Evolutionary conservation across 2,113 vertebrate genomes (phyloP).

Genomic region (Sarotherodon lohbergeri): DNA sequence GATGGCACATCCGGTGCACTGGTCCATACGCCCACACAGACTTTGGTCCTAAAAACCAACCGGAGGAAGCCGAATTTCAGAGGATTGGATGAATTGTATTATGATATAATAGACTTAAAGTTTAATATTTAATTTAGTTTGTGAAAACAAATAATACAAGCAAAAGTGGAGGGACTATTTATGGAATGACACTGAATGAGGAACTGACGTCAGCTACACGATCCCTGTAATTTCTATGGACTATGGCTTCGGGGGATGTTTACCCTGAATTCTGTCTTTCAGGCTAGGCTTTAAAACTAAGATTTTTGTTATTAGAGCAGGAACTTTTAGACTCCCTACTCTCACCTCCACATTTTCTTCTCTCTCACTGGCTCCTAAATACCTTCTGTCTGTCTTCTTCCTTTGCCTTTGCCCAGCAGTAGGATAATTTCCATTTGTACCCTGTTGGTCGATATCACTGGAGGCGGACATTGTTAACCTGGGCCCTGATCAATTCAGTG

Average conservation of each 20-base stretch:
- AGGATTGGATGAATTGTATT: not conserved
- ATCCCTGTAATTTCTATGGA: not conserved
- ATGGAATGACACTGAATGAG: slow-evolving; percentile 11
- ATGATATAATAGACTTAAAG: not conserved
- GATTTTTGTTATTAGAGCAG: not conserved
- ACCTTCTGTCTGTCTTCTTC: not conserved
- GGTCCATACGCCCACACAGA: slow-evolving; percentile 18
- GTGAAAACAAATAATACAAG: not conserved
- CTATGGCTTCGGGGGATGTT: accelerated
- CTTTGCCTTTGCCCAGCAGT: not conserved
- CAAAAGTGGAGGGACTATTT: not conserved
- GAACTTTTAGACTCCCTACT: not conserved
- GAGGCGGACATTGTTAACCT: not conserved
- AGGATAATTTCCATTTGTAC: not conserved
- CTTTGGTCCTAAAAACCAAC: not conserved
- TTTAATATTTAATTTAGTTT: not conserved
- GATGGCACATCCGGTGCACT: slow-evolving; percentile 23
- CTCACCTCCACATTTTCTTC: not conserved
- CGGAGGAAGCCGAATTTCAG: not conserved
- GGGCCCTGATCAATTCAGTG: not conserved
- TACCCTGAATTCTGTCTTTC: not conserved
- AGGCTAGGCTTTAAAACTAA: not conserved
- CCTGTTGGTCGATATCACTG: not conserved
- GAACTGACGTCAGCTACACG: slow-evolving; percentile 9
- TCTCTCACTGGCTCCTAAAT: not conserved